phyloP scores from a whole-genome alignment of 2,888 invertebrate genomes.

The Macroteleia sp. region DNA sequence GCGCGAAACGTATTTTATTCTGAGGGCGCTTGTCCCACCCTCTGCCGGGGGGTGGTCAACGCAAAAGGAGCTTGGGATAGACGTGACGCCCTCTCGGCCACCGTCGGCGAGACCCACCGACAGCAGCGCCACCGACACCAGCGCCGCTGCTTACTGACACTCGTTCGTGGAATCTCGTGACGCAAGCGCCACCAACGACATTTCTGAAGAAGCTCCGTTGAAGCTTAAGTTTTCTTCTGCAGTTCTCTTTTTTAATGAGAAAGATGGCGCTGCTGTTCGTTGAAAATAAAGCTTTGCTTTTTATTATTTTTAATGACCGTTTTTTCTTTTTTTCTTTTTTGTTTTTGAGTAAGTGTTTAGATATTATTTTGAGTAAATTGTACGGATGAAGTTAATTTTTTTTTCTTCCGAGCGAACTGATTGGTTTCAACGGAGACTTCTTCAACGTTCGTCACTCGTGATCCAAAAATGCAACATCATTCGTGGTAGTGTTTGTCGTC shows the following conservation, averaged over 20 bases:
- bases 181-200: constrained; percentile 17
- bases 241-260: no score
- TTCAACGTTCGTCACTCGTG: constrained; percentile 27
- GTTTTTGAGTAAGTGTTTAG: no score
- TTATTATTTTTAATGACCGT: no score
- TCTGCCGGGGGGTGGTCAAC: constrained; percentile 17
- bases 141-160: constrained; percentile 46
- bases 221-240: no score
- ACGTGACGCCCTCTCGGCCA: constrained; percentile 22
- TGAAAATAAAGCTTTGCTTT: not conserved
- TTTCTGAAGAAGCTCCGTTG: constrained; percentile 60
- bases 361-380: no score
- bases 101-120: not conserved
- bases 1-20: constrained; percentile 70
- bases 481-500: constrained; percentile 50
- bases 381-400: no score
- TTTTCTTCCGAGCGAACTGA: no score
- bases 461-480: constrained; percentile 60
- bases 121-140: not conserved
- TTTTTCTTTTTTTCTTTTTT: no score
- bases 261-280: no score
- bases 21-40: constrained; percentile 39
- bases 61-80: constrained; percentile 51
- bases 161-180: constrained; percentile 30
- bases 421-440: constrained; percentile 10